Evolutionary conservation across 2,113 vertebrate species (phyloP), one percentile per base, ranked within the genome.

Genomic region (Picathartes gymnocephalus): DNA sequence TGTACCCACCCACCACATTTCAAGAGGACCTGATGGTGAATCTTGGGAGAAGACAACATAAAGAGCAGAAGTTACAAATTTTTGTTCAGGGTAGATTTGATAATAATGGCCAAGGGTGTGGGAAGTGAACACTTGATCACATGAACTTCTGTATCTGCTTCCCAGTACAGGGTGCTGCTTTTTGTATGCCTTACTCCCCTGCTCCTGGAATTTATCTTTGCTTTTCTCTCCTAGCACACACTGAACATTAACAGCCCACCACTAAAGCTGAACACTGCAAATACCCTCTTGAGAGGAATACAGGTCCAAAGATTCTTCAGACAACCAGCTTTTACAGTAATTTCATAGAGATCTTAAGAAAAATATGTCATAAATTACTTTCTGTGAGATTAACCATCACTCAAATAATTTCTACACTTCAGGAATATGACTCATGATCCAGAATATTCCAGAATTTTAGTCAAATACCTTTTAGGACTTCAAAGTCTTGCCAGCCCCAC

Each of bases 1-100:
- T 4, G 7, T 22, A 47, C 31, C n/a, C 37, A 57, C 5, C 6
- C 13, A 54, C 13, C 20, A 22, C 0, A 1, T 37, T 54, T 57
- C n/a, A n/a, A 48, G 31, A 65, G 20, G n/a, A n/a, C 21, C 17
- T 0, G 1, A 11, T 9, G 23, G 12, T 31, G 25, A 47, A 57
- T 39, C 13, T 25, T 28, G 17, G 19, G 6, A 11, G 5, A 90
- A 81, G 56, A 27, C 24, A 48, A 62, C 15, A 3, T 4, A 35
- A 82, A 86, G 25, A 39, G 5, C 19, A 82, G 60, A 77, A 48
- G 16, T 50, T 57, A 62, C 15, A 73, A 37, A 20, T 57, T 70
- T 70, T 20, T 70, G 39, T 57, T 53, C 53, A 23, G 11, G 23
- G 10, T 40, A 62, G 42, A 53, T 8, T 19, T 73, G 42, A 62